Conservation (phyloP, 2,113 vertebrate genomes). For the Callocephalon fimbriatum region DNA sequence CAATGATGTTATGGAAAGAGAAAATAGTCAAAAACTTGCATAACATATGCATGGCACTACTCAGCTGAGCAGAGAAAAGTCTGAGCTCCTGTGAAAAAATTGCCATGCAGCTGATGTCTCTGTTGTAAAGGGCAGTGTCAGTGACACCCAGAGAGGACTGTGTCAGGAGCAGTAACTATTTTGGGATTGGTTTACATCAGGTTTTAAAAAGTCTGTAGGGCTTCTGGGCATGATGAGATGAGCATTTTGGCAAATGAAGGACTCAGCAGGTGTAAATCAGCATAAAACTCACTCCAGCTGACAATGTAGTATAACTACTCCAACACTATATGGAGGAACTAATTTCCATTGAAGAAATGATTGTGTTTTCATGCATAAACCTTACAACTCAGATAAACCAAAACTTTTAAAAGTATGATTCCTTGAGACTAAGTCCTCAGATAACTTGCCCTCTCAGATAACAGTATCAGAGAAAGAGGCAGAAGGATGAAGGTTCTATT, state of each 20-base stretch:
- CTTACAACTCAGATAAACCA: fast-evolving
- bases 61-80: not conserved
- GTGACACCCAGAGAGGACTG: not conserved
- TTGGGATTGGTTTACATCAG: not conserved
- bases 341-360: not conserved
- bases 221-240: not conserved
- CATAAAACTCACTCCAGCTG: not conserved
- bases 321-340: not conserved
- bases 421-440: not conserved
- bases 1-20: not conserved
- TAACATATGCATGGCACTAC: not conserved
- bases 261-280: not conserved
- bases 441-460: not conserved
- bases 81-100: not conserved
- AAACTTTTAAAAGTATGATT: not conserved
- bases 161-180: not conserved
- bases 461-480: not conserved
- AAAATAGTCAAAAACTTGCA: not conserved
- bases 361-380: not conserved
- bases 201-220: not conserved
- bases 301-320: not conserved
- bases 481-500: not conserved
- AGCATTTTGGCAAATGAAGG: not conserved
- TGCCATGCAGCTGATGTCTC: not conserved
- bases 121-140: not conserved